A percentile compares a stretch with the other conserved stretches of the same genome.
Evolutionary conservation across 2,113 vertebrate genomes (phyloP).

Genomic region (Odontophorus gujanensis): DNA sequence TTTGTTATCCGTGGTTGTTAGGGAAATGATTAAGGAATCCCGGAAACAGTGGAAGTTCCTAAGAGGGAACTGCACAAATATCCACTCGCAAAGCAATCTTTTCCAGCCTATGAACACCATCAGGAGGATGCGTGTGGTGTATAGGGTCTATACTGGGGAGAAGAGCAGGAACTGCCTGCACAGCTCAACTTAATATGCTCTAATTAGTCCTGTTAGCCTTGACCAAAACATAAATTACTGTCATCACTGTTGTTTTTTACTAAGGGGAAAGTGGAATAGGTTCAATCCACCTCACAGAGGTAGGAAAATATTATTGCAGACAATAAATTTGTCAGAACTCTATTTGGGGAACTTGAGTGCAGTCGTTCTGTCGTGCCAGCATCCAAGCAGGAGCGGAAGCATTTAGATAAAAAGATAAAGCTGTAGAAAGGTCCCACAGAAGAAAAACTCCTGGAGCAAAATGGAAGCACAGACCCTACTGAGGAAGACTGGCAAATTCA

Average conservation of each 20-base stretch:
- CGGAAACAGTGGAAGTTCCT: slow-evolving; percentile 54
- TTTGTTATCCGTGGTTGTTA: slow-evolving; percentile 66
- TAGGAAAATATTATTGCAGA: slow-evolving; percentile 75
- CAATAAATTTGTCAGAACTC: slow-evolving; percentile 71
- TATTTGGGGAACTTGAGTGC: slow-evolving; percentile 60
- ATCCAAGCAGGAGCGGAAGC: slow-evolving; percentile 16
- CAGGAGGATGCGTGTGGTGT: background rate
- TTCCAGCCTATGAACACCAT: fast-evolving
- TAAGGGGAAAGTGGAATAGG: slow-evolving; percentile 61
- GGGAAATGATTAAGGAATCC: slow-evolving; percentile 74
- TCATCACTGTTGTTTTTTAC: slow-evolving; percentile 59
- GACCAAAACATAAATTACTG: slow-evolving; percentile 57
- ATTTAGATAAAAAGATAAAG: slow-evolving; percentile 54
- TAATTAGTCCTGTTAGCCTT: slow-evolving; percentile 62
- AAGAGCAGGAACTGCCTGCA: slow-evolving; percentile 21
- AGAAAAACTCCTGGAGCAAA: slow-evolving; percentile 1
- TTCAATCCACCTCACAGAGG: slow-evolving; percentile 66
- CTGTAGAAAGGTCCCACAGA: background rate
- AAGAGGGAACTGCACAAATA: slow-evolving; percentile 19
- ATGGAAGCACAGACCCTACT: background rate
- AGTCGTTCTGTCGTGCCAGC: slow-evolving; percentile 55
- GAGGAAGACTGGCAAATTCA: background rate
- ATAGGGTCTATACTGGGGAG: slow-evolving; percentile 3
- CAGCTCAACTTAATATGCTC: background rate
- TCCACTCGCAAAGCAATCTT: slow-evolving; percentile 12